A percentile compares a stretch with the other conserved stretches of the same genome.
These are phyloP conservation scores for Himantopus leucocephalus DNA, from an alignment of 2,113 vertebrate species.

Conservation along the genomic window DNA sequence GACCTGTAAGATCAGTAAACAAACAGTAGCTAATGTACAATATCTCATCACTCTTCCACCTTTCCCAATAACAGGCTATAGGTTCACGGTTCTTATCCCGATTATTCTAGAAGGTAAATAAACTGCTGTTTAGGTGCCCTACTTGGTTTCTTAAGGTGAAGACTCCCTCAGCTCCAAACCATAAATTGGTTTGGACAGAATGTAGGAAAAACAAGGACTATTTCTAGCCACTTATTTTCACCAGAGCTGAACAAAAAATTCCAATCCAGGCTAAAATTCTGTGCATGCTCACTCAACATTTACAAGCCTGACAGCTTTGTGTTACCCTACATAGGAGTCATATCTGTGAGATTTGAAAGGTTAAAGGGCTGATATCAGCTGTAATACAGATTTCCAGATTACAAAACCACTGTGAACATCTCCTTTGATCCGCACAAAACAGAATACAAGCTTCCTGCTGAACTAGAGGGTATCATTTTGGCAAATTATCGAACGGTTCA, in stretches of 20 bases:
- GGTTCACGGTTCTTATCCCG: neutral
- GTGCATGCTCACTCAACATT: neutral
- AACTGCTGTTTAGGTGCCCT: neutral
- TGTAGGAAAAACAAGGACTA: neutral
- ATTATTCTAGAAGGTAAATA: neutral
- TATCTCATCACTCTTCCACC: neutral
- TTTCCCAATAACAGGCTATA: neutral
- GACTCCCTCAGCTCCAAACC: neutral
- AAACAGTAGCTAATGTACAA: neutral
- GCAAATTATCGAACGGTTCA: neutral
- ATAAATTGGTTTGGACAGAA: neutral
- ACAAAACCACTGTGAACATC: constrained; percentile 18
- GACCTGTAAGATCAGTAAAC: neutral
- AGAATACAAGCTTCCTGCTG: neutral
- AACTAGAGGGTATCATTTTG: neutral
- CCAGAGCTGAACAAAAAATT: neutral
- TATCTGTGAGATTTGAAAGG: constrained; percentile 37
- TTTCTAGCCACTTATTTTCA: neutral
- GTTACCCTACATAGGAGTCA: neutral
- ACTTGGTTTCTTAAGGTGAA: neutral
- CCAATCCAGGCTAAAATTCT: neutral
- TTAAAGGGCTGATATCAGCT: constrained; percentile 36
- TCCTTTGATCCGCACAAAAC: neutral
- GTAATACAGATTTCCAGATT: constrained; percentile 59
- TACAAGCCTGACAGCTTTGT: neutral